These are phyloP conservation scores for Drosophila acutilabella DNA, from an alignment of 2,888 invertebrate species.

Conservation along the genomic window DNA sequence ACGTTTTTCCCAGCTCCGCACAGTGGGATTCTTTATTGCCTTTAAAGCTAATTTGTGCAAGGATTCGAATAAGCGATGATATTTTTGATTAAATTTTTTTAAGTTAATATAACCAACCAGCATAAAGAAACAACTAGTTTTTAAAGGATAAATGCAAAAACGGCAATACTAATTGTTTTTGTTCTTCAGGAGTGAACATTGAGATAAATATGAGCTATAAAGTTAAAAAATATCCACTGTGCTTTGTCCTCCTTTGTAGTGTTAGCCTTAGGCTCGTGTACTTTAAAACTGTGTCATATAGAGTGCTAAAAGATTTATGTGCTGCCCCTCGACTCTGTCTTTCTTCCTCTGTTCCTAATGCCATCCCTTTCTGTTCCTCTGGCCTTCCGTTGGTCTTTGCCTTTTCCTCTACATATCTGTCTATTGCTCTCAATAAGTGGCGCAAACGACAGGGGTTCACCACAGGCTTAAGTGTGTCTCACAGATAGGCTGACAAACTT, in stretches of 20 bases:
- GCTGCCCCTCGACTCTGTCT: constrained; percentile 45
- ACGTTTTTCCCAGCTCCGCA: constrained; percentile 9
- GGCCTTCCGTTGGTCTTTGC: neutral
- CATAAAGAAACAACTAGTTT: no score
- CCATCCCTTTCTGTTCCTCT: constrained; percentile 7
- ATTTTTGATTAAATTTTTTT: no score
- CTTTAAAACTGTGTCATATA: constrained; percentile 79
- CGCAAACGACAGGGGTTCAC: constrained; percentile 63
- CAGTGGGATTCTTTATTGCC: neutral
- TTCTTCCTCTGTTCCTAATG: constrained; percentile 27
- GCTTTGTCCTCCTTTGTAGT: neutral
- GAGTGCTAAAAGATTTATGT: constrained; percentile 79
- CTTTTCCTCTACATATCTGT: constrained; percentile 13
- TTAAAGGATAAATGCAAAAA: no score
- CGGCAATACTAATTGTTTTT: no score
- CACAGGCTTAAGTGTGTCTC: constrained; percentile 71
- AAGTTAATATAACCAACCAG: no score
- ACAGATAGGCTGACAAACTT: constrained; percentile 46
- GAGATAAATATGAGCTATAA: neutral
- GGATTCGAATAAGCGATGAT: no score
- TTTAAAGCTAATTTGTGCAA: no score
- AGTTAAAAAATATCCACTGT: neutral
- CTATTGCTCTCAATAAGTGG: constrained; percentile 70
- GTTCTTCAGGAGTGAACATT: neutral
- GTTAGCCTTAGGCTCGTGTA: constrained; percentile 1